Conservation (phyloP, 2,888 invertebrate species). For the Cephus runcator region DNA sequence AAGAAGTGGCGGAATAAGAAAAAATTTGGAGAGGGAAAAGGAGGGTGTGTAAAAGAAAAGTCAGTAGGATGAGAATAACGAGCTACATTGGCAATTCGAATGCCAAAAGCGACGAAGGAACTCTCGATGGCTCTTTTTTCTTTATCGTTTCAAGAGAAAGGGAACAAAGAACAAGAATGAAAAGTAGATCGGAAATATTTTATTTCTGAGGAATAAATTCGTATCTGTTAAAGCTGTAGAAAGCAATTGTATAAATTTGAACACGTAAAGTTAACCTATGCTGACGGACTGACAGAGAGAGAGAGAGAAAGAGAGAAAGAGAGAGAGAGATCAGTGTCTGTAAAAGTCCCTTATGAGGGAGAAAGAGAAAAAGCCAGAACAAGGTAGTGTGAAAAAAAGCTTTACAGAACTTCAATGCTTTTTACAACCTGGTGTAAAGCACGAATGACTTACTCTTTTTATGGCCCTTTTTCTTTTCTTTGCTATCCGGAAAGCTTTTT, state of each 20-base stretch:
- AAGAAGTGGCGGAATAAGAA: background rate
- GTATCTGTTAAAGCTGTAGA: background rate
- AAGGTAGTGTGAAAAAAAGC: background rate
- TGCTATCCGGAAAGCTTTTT: constrained; percentile 20
- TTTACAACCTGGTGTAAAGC: background rate
- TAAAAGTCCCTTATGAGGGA: background rate
- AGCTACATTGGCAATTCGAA: background rate
- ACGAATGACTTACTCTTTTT: constrained; percentile 10
- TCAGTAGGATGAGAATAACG: background rate
- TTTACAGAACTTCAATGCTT: background rate
- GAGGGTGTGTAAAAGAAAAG: background rate
- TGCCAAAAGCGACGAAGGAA: background rate
- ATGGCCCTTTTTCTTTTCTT: constrained; percentile 15
- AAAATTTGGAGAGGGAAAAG: background rate
- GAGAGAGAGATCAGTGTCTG: background rate
- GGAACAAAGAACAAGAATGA: background rate
- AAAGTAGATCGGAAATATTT: background rate
- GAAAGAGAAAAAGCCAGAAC: background rate
- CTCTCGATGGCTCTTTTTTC: background rate
- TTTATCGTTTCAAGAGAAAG: background rate
- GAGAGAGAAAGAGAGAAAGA: too few species aligned
- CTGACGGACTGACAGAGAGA: background rate
- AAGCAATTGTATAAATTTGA: background rate
- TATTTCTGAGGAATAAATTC: background rate
- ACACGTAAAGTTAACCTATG: background rate